Evolutionary conservation across 2,888 invertebrate genomes (phyloP).

Genomic region (Cylloceria caligata): DNA sequence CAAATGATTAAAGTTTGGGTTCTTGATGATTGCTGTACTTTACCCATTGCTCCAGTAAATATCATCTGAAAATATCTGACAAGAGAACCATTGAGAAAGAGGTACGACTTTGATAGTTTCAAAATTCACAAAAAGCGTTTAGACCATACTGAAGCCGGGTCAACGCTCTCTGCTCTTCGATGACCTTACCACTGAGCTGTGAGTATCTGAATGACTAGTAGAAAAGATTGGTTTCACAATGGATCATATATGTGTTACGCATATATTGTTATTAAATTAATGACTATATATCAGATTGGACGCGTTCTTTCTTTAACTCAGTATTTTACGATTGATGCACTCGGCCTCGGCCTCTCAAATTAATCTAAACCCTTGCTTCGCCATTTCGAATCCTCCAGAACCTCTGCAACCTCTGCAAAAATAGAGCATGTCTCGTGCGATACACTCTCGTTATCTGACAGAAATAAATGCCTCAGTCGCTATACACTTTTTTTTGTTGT

Average conservation of each 20-base stretch:
- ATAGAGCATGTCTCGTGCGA: conserved; percentile 71
- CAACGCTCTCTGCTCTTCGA: conserved; percentile 71
- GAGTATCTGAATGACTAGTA: conserved; percentile 4
- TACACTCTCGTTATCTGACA: conserved; percentile 76
- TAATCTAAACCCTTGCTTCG: conserved; percentile 59
- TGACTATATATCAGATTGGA: conserved; percentile 5
- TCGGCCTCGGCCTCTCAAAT: conserved; percentile 51
- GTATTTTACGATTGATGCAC: conserved; percentile 62
- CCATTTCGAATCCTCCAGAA: conserved; percentile 69
- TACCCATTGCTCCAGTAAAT: conserved; percentile 29
- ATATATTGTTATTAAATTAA: conserved; percentile 16
- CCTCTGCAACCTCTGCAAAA: conserved; percentile 72
- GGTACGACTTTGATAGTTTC: conserved; percentile 74
- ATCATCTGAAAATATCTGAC: conserved; percentile 1
- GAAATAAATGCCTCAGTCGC: conserved; percentile 71
- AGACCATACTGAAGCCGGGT: conserved; percentile 73
- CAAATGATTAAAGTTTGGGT: background rate
- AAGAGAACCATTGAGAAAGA: background rate
- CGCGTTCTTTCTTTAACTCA: conserved; percentile 14
- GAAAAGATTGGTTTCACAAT: conserved; percentile 15
- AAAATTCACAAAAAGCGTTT: conserved; percentile 69
- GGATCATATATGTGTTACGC: background rate
- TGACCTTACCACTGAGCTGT: conserved; percentile 2
- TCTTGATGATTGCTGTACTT: conserved; percentile 4
- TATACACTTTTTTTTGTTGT: conserved; percentile 33